These are phyloP conservation scores for Machimus atricapillus DNA, from an alignment of 2,888 invertebrate genomes.

Conservation along the genomic window DNA sequence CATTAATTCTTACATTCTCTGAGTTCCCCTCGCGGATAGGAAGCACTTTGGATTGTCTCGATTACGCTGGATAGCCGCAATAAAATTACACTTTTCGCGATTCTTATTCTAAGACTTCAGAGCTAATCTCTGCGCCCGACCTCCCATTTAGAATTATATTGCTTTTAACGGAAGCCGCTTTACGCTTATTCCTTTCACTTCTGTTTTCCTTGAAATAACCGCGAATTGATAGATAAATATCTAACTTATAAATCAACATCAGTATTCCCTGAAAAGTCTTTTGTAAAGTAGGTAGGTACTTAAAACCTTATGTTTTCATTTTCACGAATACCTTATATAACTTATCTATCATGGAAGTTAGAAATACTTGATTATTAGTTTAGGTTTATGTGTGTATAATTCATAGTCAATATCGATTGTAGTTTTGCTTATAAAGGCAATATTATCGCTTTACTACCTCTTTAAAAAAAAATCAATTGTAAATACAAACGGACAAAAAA, in stretches of 20 bases:
- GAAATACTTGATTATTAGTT: too few relatives aligned
- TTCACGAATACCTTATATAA: too few relatives aligned
- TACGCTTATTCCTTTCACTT: not conserved
- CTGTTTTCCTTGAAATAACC: not conserved
- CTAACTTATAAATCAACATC: not conserved
- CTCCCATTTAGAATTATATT: not conserved
- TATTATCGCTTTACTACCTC: too few relatives aligned
- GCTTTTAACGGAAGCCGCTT: not conserved
- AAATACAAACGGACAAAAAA: too few relatives aligned
- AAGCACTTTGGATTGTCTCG: not conserved
- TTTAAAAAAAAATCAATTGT: too few relatives aligned
- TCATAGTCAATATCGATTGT: too few relatives aligned
- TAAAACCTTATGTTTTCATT: too few relatives aligned
- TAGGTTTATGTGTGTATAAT: too few relatives aligned
- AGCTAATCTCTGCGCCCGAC: not conserved
- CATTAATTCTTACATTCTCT: not conserved
- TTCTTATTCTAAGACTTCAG: not conserved
- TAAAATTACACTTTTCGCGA: not conserved
- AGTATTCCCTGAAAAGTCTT: not conserved
- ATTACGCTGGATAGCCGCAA: not conserved
- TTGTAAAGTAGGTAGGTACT: too few relatives aligned
- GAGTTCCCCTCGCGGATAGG: not conserved
- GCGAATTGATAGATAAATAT: not conserved
- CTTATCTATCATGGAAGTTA: too few relatives aligned
- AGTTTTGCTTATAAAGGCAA: too few relatives aligned